Conservation (phyloP, 2,888 invertebrate species). For the Silvanus unidentatus region DNA sequence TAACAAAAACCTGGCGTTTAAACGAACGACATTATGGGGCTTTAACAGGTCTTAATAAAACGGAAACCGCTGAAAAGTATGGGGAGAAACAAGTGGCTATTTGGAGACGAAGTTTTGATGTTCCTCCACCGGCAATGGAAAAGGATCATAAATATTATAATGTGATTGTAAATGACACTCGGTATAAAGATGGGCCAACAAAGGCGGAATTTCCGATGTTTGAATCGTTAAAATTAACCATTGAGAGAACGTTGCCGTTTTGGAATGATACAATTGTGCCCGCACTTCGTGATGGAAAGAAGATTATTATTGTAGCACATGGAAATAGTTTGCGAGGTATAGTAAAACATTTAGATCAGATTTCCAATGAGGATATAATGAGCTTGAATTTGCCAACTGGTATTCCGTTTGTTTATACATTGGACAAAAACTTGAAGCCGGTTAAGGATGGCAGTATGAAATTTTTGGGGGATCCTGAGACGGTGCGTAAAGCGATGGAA, state of each 20-base stretch:
- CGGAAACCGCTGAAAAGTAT: slow-evolving; percentile 77
- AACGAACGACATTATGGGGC: slow-evolving; percentile 87
- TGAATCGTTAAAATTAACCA: slow-evolving; percentile 77
- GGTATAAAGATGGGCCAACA: slow-evolving; percentile 66
- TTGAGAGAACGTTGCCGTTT: slow-evolving; percentile 75
- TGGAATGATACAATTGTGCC: slow-evolving; percentile 82
- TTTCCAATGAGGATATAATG: slow-evolving; percentile 56
- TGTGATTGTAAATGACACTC: slow-evolving; percentile 67
- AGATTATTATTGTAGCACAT: slow-evolving; percentile 76
- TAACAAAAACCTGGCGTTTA: slow-evolving; percentile 72
- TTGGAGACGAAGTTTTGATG: slow-evolving; percentile 80
- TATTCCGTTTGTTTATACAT: slow-evolving; percentile 58
- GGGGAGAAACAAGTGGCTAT: slow-evolving; percentile 72
- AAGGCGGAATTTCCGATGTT: slow-evolving; percentile 71
- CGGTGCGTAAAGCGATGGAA: slow-evolving; percentile 56
- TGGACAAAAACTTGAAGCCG: slow-evolving; percentile 53
- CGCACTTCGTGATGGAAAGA: slow-evolving; percentile 69
- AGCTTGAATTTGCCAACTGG: slow-evolving; percentile 58
- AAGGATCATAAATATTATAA: slow-evolving; percentile 69
- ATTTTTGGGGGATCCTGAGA: slow-evolving; percentile 58
- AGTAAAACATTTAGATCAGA: slow-evolving; percentile 74
- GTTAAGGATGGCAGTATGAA: slow-evolving; percentile 54
- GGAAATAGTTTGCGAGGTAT: slow-evolving; percentile 82
- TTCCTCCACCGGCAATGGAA: slow-evolving; percentile 77
- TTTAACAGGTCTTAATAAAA: slow-evolving; percentile 70